A percentile compares a stretch with the other conserved stretches of the same genome.
phyloP scores from a whole-genome alignment of 2,888 invertebrate genomes.

The Drosophila anomalata region DNA sequence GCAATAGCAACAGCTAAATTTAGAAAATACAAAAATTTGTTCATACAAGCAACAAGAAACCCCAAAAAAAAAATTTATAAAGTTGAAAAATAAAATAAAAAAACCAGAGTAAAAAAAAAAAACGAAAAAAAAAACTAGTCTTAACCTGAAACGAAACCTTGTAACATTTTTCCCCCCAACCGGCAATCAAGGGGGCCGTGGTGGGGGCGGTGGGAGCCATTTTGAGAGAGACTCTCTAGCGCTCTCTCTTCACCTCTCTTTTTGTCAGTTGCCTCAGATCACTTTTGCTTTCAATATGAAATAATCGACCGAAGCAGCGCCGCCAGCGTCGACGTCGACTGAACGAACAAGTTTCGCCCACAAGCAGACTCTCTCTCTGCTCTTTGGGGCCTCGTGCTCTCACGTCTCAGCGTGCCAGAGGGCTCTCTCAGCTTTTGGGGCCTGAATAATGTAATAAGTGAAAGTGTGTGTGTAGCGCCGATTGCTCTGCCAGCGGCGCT shows the following conservation, averaged over 20 bases:
- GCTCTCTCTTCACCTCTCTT: constrained; percentile 22
- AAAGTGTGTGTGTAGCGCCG: constrained; percentile 87
- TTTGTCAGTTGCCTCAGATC: constrained; percentile 60
- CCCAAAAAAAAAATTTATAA: constrained; percentile 54
- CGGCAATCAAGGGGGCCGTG: constrained; percentile 54
- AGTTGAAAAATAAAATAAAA: constrained; percentile 27
- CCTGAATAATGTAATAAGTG: constrained; percentile 92
- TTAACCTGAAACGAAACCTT: constrained; percentile 82
- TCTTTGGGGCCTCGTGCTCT: constrained; percentile 15
- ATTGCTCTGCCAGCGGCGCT: constrained; percentile 81
- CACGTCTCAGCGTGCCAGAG: neutral
- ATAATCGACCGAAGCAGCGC: constrained; percentile 66
- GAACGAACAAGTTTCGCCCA: constrained; percentile 73
- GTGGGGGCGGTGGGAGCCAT: constrained; percentile 48
- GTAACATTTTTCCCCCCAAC: constrained; percentile 80
- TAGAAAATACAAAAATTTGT: constrained; percentile 64
- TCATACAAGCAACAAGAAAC: constrained; percentile 56
- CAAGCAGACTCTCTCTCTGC: constrained; percentile 44
- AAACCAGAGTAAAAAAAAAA: constrained; percentile 25
- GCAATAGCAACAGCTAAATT: constrained; percentile 60
- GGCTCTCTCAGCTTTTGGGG: constrained; percentile 76
- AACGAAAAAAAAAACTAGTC: constrained; percentile 62
- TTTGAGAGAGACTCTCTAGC: constrained; percentile 42
- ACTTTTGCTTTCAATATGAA: constrained; percentile 84
- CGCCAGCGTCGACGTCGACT: constrained; percentile 15